Base-by-base conservation (phyloP, 2,888 invertebrate species). In the Hipparchia semele region DNA sequence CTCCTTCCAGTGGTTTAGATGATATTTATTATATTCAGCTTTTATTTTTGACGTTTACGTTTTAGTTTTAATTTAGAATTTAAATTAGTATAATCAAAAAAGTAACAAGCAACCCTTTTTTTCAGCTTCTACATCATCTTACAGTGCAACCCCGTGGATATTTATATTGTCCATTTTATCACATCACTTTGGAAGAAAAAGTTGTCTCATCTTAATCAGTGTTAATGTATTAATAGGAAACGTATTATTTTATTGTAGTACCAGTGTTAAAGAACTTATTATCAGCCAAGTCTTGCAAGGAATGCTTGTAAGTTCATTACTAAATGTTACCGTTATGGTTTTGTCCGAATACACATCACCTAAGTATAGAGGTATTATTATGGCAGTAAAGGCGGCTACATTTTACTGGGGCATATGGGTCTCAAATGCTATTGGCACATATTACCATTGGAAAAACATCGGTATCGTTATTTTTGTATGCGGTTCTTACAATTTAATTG, bases 401-500 rank as follows among this genome's bases (percentile, higher is more conserved):
- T 74, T 75, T 33, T 75, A 69, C 13, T 78, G 78, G 76, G 78
- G 78, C 2, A 54, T 79, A 8, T 78, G 78, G 79, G 62, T 74
- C 2, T 60, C 78, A 2, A 79, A 77, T 59, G 77, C 77, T 4
- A 74, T 80, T 7, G 82, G 80, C 0, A 80, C 81, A 0, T 80
- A 75, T 23, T 75, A 72, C 12, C 75, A 76, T 39, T 80, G 78
- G 75, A 78, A 71, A 59, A 74, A 76, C 10, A 78, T 81, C 5
- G 62, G 71, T 4, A 64, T 77, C 33, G 6, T 76, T 7, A 74
- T 75, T 6, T 68, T 75, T 2, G 7, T 73, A n/a, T 74, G 73
- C 23, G 70, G 74, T 49, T 45, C 70, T 9, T 79, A 76, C 39
- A 73, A 73, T n/a, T 64, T 78, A 12, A 73, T 75, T 45, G 61